Percentiles rank a stretch among this genome's conserved stretches.
Conservation (phyloP, 2,888 invertebrate genomes). For the Platycnemis pennipes region DNA sequence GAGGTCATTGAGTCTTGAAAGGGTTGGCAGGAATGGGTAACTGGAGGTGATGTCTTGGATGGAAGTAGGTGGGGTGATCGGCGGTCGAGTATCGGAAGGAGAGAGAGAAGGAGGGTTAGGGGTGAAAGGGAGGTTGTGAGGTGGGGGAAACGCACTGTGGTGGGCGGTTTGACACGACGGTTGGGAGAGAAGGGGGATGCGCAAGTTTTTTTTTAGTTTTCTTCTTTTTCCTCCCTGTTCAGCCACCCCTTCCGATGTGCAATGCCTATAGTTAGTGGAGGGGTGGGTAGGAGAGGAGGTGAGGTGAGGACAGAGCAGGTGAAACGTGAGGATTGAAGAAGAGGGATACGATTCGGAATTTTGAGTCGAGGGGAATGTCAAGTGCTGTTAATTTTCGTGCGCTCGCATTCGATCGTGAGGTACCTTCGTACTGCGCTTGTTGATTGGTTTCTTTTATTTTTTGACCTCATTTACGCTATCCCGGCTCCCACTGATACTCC, state of each 20-base stretch:
- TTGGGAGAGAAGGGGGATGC: conserved; percentile 21
- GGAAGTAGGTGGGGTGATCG: neutral
- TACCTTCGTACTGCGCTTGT: neutral
- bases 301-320: neutral
- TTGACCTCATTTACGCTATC: no score
- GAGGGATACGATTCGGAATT: neutral
- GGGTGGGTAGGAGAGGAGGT: neutral
- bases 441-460: no score
- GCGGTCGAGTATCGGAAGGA: neutral
- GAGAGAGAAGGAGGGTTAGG: neutral
- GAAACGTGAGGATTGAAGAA: neutral
- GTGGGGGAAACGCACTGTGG: neutral
- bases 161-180: neutral
- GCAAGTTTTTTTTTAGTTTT: neutral
- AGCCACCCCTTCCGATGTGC: neutral
- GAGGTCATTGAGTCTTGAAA: conserved; percentile 61
- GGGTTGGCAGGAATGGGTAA: conserved; percentile 60
- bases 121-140: neutral
- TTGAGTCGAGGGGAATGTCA: neutral
- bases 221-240: neutral
- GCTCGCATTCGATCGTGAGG: neutral
- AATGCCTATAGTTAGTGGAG: neutral
- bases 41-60: neutral
- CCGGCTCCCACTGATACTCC: no score
- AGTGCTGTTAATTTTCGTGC: neutral